These are phyloP conservation scores for Oryctes rhinoceros DNA, from an alignment of 1,140 invertebrate species.

Conservation along the genomic window DNA sequence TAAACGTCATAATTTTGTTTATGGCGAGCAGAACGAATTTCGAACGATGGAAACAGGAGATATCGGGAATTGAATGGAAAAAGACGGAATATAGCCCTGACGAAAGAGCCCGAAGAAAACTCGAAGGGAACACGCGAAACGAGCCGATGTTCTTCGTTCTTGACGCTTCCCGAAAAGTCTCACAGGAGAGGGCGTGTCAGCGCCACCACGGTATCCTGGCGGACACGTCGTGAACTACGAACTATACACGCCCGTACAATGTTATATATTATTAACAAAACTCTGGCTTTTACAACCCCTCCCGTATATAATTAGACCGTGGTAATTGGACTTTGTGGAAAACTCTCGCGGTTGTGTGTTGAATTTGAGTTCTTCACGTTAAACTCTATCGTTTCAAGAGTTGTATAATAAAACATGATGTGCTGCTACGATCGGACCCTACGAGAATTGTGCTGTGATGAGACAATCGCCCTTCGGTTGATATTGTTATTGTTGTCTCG, in stretches of 20 bases:
- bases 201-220: slow-evolving; percentile 37
- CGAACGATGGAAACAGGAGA: neutral
- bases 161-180: slow-evolving; percentile 6
- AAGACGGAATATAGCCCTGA: neutral
- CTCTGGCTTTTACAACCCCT: neutral
- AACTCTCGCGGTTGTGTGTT: neutral
- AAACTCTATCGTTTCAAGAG: neutral
- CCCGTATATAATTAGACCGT: neutral
- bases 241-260: slow-evolving; percentile 24
- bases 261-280: slow-evolving; percentile 37
- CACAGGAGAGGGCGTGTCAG: slow-evolving; percentile 39
- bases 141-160: neutral
- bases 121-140: neutral
- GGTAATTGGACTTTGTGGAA: slow-evolving; percentile 24
- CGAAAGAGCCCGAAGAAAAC: neutral
- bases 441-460: neutral
- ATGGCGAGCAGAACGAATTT: slow-evolving; percentile 5
- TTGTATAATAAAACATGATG: neutral
- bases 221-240: slow-evolving; percentile 29
- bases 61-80: neutral
- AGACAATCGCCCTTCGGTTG: slow-evolving; percentile 2
- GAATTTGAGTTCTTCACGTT: neutral
- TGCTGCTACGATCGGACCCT: neutral
- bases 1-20: slow-evolving; percentile 37
- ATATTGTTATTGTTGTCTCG: slow-evolving; percentile 26